These are phyloP conservation scores for western clawed frog (Xenopus tropicalis) DNA, from an alignment of 2,113 vertebrate species.

Conservation along the genomic window DNA sequence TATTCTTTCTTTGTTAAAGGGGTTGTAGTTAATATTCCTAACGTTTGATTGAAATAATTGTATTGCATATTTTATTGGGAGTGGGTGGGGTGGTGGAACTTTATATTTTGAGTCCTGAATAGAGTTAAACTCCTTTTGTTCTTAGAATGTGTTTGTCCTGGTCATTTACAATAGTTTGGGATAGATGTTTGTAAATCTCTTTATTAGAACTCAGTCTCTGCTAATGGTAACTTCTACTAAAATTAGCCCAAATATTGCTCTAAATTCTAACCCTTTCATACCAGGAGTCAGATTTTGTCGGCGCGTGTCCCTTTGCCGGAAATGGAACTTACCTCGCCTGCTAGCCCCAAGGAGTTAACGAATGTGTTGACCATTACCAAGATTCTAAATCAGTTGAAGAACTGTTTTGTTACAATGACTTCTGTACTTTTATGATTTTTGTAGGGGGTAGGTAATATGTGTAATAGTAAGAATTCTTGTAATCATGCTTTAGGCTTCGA, in stretches of 20 bases:
- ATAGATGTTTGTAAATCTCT: neutral
- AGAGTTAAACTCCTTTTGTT: slow-evolving; percentile 17
- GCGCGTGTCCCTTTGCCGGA: slow-evolving; percentile 39
- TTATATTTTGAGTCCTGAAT: slow-evolving; percentile 29
- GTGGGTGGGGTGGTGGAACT: neutral
- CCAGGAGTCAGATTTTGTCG: slow-evolving; percentile 41
- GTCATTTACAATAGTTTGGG: slow-evolving; percentile 12
- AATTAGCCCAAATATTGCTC: slow-evolving; percentile 16
- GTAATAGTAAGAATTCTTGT: slow-evolving; percentile 4
- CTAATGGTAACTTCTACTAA: slow-evolving; percentile 3
- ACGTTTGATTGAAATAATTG: neutral
- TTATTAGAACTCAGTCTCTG: slow-evolving; percentile 1
- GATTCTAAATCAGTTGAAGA: slow-evolving; percentile 1
- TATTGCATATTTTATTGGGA: neutral
- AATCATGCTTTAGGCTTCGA: slow-evolving; percentile 79
- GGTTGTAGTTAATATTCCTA: too few species aligned
- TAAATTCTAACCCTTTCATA: slow-evolving; percentile 27
- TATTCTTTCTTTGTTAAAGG: too few species aligned
- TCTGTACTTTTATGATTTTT: slow-evolving; percentile 1
- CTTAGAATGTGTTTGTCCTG: slow-evolving; percentile 27
- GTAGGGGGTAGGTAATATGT: neutral
- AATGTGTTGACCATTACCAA: slow-evolving; percentile 10
- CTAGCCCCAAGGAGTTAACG: slow-evolving; percentile 40
- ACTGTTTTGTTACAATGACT: neutral
- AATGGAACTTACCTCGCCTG: slow-evolving; percentile 30